These are phyloP conservation scores for Muscicapa comitata DNA, from an alignment of 2,797 vertebrate species.

Conservation along the genomic window DNA sequence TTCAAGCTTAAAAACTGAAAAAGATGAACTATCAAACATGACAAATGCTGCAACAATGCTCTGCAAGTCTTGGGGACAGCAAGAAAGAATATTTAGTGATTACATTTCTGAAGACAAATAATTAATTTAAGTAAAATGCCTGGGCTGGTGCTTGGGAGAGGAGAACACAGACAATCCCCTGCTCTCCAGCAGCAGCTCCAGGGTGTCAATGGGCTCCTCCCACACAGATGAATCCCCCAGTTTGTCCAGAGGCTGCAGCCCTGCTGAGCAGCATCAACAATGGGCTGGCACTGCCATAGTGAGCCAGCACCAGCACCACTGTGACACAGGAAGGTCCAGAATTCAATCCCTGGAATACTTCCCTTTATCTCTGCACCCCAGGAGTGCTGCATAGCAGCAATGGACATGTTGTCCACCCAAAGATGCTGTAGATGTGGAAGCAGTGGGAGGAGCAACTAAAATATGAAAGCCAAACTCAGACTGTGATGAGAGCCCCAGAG, in stretches of 20 bases:
- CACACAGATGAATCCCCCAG: not conserved
- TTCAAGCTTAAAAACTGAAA: not conserved
- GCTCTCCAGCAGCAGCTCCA: fast-evolving
- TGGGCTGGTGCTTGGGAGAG: not conserved
- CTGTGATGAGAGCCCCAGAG: not conserved
- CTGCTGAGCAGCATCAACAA: not conserved
- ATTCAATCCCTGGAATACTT: not conserved
- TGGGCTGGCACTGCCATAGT: not conserved
- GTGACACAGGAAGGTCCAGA: fast-evolving
- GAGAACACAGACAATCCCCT: fast-evolving
- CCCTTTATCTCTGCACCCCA: not conserved
- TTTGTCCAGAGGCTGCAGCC: not conserved
- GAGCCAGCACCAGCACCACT: not conserved
- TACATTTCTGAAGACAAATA: not conserved
- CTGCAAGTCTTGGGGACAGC: not conserved
- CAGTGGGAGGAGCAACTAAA: not conserved
- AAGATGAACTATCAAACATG: not conserved
- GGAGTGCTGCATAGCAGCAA: not conserved
- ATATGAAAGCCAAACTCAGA: not conserved
- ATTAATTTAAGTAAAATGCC: not conserved
- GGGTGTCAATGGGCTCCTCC: not conserved
- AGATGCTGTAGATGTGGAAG: not conserved
- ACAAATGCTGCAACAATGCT: not conserved
- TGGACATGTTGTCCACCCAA: not conserved
- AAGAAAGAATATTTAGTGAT: not conserved